Conservation (phyloP, 2,113 vertebrate species). For the Oncorhynchus masou region DNA sequence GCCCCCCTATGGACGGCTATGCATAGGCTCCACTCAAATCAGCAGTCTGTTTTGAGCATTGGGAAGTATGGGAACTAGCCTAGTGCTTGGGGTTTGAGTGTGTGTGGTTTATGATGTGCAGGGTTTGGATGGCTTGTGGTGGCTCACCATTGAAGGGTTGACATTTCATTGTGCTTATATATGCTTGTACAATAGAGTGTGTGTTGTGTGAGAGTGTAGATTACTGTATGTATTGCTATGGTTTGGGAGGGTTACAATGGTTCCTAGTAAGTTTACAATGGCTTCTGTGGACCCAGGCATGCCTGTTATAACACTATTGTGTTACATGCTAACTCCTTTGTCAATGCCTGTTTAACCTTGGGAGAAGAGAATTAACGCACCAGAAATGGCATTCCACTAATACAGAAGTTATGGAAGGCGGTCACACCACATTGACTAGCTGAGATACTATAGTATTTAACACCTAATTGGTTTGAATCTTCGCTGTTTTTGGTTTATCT, state of each 20-base stretch:
- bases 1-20: slow-evolving; percentile 28
- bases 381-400: slow-evolving; percentile 28
- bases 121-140: slow-evolving; percentile 4
- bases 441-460: neutral
- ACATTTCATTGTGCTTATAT: slow-evolving; percentile 2
- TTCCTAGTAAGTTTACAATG: neutral
- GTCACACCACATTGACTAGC: neutral
- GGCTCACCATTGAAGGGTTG: neutral
- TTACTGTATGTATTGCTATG: neutral
- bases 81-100: neutral
- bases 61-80: neutral
- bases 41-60: slow-evolving; percentile 3
- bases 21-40: neutral
- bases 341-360: slow-evolving; percentile 17
- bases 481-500: neutral
- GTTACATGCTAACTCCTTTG: slow-evolving; percentile 17
- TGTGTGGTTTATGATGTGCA: neutral
- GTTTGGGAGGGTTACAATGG: neutral
- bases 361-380: neutral
- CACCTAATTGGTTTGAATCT: neutral
- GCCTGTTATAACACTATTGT: neutral
- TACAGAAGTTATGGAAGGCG: neutral
- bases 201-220: neutral
- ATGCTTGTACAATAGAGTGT: neutral
- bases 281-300: slow-evolving; percentile 1